A percentile compares a stretch with the other conserved stretches of the same genome.
Evolutionary conservation across 2,113 vertebrate species (phyloP).

Genomic region (Gambusia holbrooki): DNA sequence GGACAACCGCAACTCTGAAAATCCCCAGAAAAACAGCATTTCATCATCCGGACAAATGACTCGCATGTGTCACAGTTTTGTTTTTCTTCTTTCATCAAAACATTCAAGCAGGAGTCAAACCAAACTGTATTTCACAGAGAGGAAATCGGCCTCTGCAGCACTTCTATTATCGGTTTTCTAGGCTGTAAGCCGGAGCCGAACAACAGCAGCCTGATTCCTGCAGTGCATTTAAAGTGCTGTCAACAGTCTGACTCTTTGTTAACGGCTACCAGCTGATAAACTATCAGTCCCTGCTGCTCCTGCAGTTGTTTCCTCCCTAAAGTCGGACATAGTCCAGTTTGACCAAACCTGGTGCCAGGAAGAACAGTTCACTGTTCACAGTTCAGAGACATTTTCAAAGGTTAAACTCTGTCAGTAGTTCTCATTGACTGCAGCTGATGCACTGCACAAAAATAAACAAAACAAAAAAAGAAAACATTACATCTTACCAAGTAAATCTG

Average conservation of each 20-base stretch:
- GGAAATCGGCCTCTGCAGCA: neutral
- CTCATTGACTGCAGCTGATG: neutral
- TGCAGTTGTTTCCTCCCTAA: slow-evolving; percentile 59
- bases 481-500: too few relatives aligned
- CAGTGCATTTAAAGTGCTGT: slow-evolving; percentile 43
- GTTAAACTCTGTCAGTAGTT: slow-evolving; percentile 23
- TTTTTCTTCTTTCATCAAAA: slow-evolving; percentile 19
- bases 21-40: slow-evolving; percentile 7
- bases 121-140: neutral
- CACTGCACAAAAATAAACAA: too few relatives aligned
- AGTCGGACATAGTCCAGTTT: slow-evolving; percentile 14
- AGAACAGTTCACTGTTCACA: slow-evolving; percentile 6
- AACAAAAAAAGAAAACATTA: too few relatives aligned
- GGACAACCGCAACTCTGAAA: slow-evolving; percentile 31
- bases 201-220: slow-evolving; percentile 34
- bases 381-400: slow-evolving; percentile 14
- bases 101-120: neutral
- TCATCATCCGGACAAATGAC: slow-evolving; percentile 33
- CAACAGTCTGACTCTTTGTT: slow-evolving; percentile 53
- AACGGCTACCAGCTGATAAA: slow-evolving; percentile 60
- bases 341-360: slow-evolving; percentile 19
- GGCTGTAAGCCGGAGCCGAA: neutral
- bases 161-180: neutral
- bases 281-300: slow-evolving; percentile 50
- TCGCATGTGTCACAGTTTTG: neutral